Conservation (phyloP, 2,888 invertebrate species). For the Auanema sp. region DNA sequence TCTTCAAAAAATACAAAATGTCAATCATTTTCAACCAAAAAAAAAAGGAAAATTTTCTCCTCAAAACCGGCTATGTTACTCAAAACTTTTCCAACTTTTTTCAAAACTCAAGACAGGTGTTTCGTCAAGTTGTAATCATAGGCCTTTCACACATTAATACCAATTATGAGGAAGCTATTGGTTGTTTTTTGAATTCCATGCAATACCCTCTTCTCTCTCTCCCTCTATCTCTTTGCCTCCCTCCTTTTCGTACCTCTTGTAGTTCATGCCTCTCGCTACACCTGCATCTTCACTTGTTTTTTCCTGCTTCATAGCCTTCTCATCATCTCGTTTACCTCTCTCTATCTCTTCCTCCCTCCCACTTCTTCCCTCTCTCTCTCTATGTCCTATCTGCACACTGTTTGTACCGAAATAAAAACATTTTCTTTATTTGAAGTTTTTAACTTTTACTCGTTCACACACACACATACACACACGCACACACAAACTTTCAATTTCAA, state of each 20-base stretch:
- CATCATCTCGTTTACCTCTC: conserved; percentile 98
- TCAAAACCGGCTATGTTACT: too few relatives aligned
- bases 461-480: too few relatives aligned
- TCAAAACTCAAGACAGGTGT: too few relatives aligned
- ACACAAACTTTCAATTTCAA: too few relatives aligned
- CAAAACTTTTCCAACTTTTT: too few relatives aligned
- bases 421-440: too few relatives aligned
- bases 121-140: too few relatives aligned
- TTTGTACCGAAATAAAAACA: not conserved
- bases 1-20: not conserved
- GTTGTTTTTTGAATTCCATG: not conserved
- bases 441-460: too few relatives aligned
- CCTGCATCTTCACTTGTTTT: conserved; percentile 76
- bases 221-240: conserved; percentile 11
- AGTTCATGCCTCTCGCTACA: conserved; percentile 1
- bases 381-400: not conserved
- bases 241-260: conserved; percentile 5
- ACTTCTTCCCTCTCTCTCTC: conserved; percentile 4
- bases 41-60: too few relatives aligned
- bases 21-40: too few relatives aligned
- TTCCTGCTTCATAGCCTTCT: conserved; percentile 94
- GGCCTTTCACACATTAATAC: too few relatives aligned
- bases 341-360: conserved; percentile 9
- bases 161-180: too few relatives aligned
- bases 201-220: not conserved